Percentiles rank a stretch among this genome's conserved stretches.
Conservation (phyloP, 2,797 vertebrate genomes). For the Botia almorhae region DNA sequence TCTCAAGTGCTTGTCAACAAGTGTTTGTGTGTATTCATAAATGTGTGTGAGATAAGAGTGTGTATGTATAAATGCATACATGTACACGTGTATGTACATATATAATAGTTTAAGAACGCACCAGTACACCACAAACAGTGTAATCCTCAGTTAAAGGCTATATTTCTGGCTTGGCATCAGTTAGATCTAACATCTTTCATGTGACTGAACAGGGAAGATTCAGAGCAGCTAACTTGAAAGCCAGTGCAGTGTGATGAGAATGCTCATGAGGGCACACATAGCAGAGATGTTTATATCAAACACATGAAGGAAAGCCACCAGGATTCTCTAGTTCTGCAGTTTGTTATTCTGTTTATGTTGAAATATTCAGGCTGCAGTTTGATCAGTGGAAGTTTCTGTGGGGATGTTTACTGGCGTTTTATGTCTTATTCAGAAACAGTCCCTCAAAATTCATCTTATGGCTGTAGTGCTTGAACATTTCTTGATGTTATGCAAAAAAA, state of each 20-base stretch:
- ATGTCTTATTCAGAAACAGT: background rate
- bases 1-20: conserved; percentile 34
- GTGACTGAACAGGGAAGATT: conserved; percentile 2
- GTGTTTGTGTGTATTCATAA: background rate
- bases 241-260: background rate
- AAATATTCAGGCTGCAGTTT: conserved; percentile 13
- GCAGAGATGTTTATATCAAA: conserved; percentile 14
- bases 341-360: conserved; percentile 3
- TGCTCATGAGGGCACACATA: background rate
- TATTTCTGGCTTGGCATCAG: conserved; percentile 10
- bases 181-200: conserved; percentile 5
- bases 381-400: background rate
- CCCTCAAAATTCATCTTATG: background rate
- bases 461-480: background rate
- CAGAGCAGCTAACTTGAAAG: conserved; percentile 1
- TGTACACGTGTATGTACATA: background rate
- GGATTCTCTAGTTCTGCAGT: background rate
- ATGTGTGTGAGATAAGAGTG: background rate
- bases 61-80: background rate
- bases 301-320: conserved; percentile 3
- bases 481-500: background rate
- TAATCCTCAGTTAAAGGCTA: background rate
- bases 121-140: conserved; percentile 5
- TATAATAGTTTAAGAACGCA: background rate
- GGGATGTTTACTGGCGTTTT: background rate